These are phyloP conservation scores for Pterophyllum scalare DNA, from an alignment of 2,113 vertebrate genomes.

Conservation along the genomic window DNA sequence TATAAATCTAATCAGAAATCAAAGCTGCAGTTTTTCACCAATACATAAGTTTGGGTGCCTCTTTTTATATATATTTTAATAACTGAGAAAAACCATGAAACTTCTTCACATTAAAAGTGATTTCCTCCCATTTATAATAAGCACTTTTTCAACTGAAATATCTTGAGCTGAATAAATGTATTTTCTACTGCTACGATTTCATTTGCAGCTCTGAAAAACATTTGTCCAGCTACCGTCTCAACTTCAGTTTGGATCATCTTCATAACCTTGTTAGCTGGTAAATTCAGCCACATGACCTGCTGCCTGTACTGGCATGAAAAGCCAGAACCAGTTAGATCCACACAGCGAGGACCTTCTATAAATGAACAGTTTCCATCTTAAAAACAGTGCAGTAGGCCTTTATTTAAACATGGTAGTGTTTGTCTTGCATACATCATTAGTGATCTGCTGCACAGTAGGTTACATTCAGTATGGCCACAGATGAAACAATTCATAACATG, in stretches of 20 bases:
- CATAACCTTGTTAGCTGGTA: conserved; percentile 31
- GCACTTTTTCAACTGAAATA: not conserved
- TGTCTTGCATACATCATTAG: conserved; percentile 87
- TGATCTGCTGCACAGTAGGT: conserved; percentile 74
- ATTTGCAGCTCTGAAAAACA: not conserved
- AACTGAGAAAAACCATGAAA: too few relatives aligned
- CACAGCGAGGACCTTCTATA: conserved; percentile 17
- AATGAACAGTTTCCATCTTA: not conserved
- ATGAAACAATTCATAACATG: conserved; percentile 48
- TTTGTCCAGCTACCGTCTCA: not conserved
- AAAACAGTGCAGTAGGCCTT: conserved; percentile 84
- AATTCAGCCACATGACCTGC: conserved; percentile 23
- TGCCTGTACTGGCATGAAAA: not conserved
- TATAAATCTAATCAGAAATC: not conserved
- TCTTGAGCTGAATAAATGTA: not conserved
- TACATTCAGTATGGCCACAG: conserved; percentile 91
- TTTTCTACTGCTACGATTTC: not conserved
- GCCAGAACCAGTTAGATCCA: not conserved
- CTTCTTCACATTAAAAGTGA: too few relatives aligned
- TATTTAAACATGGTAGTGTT: conserved; percentile 85
- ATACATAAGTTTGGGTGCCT: too few relatives aligned
- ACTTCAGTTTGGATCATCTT: conserved; percentile 1
- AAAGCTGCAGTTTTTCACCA: not conserved
- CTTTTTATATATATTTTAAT: too few relatives aligned
- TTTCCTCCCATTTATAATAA: not conserved